Conservation (phyloP, 37 sponge, comb jelly and placozoan species). For the Theonella swinhoei region DNA sequence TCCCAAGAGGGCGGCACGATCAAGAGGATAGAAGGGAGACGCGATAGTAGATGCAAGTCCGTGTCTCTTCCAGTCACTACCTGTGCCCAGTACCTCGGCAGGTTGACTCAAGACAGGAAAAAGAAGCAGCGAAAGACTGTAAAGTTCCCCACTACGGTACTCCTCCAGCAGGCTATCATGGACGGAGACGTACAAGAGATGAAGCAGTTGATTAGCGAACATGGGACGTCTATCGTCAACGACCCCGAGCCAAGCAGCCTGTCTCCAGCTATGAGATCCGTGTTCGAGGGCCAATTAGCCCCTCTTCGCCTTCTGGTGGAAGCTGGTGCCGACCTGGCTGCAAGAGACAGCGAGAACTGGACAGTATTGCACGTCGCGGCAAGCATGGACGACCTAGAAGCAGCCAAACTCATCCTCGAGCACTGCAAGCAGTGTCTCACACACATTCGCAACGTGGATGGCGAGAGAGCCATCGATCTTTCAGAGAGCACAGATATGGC, state of each 20-base stretch:
- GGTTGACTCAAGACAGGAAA: too few species aligned
- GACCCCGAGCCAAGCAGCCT: slow-evolving; percentile 65
- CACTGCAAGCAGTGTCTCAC: slow-evolving; percentile 1
- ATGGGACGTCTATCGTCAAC: slow-evolving; percentile 42
- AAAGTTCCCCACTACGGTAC: slow-evolving; percentile 47
- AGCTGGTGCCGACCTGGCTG: slow-evolving; percentile 61
- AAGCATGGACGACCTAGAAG: slow-evolving; percentile 67
- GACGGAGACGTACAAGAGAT: slow-evolving; percentile 74
- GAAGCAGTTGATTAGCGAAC: slow-evolving; percentile 27
- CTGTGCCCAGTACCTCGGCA: too few species aligned
- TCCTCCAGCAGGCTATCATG: slow-evolving; percentile 66
- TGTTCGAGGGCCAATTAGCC: slow-evolving; percentile 61
- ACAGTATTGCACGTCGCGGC: slow-evolving; percentile 71
- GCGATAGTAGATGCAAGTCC: too few species aligned
- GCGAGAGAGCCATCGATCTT: slow-evolving; percentile 70
- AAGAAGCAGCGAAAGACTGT: slow-evolving; percentile 52
- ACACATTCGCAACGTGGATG: slow-evolving; percentile 48
- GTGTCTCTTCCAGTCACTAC: too few species aligned
- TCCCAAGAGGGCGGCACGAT: too few species aligned
- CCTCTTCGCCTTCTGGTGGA: slow-evolving; percentile 52
- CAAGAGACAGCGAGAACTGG: slow-evolving; percentile 67
- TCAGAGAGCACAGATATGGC: slow-evolving; percentile 71
- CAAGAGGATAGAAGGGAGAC: too few species aligned
- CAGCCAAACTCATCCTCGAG: slow-evolving; percentile 47
- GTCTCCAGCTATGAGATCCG: slow-evolving; percentile 62